These are phyloP conservation scores for Heterochromis multidens DNA, from an alignment of 2,113 vertebrate genomes.

Conservation along the genomic window DNA sequence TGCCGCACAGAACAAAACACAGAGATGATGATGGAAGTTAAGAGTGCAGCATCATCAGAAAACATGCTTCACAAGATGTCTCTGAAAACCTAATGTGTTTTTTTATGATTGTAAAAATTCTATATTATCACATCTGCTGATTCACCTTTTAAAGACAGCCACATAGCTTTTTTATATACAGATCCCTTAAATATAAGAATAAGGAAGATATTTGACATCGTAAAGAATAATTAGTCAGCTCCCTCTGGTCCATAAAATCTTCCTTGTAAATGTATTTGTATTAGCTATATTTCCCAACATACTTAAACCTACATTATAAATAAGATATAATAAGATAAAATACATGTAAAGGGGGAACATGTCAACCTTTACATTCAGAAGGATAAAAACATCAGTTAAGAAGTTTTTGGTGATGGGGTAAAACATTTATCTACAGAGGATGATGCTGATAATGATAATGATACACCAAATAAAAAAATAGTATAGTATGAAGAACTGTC, in stretches of 20 bases:
- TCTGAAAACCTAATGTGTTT: too few relatives aligned
- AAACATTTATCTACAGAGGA: too few relatives aligned
- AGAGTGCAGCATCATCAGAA: accelerated
- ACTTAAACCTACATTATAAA: background rate
- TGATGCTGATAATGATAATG: background rate
- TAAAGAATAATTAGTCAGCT: background rate
- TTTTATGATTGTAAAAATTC: too few relatives aligned
- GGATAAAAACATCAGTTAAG: too few relatives aligned
- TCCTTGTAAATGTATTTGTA: background rate
- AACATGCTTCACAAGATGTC: background rate
- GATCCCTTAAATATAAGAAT: too few relatives aligned
- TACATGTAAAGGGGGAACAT: too few relatives aligned
- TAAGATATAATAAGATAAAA: background rate
- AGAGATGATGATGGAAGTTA: background rate
- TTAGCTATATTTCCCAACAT: background rate
- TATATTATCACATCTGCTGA: accelerated
- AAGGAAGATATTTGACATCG: background rate
- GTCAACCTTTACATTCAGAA: background rate
- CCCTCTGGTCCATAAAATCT: background rate
- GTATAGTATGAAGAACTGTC: background rate
- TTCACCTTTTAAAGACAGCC: background rate
- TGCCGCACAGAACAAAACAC: background rate
- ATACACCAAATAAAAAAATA: background rate
- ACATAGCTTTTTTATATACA: background rate
- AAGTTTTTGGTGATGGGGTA: too few relatives aligned